phyloP scores from a whole-genome alignment of 23 tunicate species.

The Styela plicata region DNA sequence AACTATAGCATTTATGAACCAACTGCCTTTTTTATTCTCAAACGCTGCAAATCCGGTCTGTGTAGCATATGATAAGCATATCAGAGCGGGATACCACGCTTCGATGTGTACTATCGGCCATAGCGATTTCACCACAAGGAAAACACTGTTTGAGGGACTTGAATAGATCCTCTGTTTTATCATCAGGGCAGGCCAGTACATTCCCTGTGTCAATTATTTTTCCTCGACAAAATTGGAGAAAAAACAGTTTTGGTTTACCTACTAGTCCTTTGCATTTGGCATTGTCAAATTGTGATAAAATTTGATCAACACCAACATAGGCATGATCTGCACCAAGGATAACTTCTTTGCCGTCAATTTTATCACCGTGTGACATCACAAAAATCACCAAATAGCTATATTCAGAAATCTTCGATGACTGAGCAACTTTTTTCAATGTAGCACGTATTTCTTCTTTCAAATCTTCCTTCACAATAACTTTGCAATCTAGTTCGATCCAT shows the following conservation, averaged over 20 bases:
- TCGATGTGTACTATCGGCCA: too few species aligned
- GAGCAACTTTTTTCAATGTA: conserved; percentile 24
- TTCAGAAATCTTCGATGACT: not conserved
- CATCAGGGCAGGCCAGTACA: not conserved
- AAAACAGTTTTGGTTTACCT: conserved; percentile 45
- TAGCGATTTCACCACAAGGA: too few species aligned
- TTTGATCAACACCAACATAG: conserved; percentile 20
- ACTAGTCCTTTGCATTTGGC: conserved; percentile 26
- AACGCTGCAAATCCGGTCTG: too few species aligned
- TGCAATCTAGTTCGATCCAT: conserved; percentile 32
- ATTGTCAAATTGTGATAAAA: conserved; percentile 32
- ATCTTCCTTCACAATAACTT: conserved; percentile 2
- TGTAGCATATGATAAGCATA: too few species aligned
- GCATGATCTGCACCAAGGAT: conserved; percentile 24
- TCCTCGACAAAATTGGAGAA: conserved; percentile 66
- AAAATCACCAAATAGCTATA: conserved; percentile 34
- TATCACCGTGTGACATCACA: conserved; percentile 44
- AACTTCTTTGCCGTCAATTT: conserved; percentile 12
- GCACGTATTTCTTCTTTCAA: conserved; percentile 14
- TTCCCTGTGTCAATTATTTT: not conserved
- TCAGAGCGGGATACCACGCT: too few species aligned
- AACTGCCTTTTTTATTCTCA: too few species aligned
- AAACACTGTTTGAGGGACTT: not conserved
- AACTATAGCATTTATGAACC: too few species aligned
- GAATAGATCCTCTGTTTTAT: not conserved